Percentiles rank a stretch among this genome's conserved stretches.
phyloP scores from a whole-genome alignment of 2,113 vertebrate genomes.

The Eidolon helvum region DNA sequence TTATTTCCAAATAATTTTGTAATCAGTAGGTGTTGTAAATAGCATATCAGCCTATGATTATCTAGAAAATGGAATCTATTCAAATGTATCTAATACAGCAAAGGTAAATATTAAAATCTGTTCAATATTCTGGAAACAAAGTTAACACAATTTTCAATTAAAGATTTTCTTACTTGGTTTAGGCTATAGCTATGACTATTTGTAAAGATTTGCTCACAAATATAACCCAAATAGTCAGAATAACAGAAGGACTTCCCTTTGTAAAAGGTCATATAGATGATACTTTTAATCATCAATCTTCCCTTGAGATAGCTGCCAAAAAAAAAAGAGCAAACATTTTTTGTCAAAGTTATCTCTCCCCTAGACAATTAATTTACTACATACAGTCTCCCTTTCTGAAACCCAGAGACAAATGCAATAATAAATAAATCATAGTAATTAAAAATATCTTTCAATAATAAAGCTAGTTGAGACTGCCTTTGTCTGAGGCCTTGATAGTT shows the following conservation, averaged over 20 bases:
- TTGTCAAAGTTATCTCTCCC: not conserved
- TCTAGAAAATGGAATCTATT: not conserved
- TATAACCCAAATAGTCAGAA: not conserved
- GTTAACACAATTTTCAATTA: not conserved
- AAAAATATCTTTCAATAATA: conserved; percentile 6
- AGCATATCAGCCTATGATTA: not conserved
- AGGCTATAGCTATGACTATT: not conserved
- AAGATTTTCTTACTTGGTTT: not conserved
- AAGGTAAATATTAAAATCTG: conserved; percentile 3
- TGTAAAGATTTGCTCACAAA: not conserved
- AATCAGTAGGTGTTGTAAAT: not conserved
- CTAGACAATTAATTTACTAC: not conserved
- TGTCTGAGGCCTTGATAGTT: not conserved
- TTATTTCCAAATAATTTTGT: not conserved
- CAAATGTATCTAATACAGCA: not conserved
- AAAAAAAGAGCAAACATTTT: not conserved
- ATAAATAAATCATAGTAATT: not conserved
- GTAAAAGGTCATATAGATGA: not conserved
- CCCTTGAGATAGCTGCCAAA: not conserved
- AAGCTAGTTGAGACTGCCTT: not conserved
- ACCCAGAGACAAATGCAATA: not conserved
- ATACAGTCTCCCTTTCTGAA: not conserved
- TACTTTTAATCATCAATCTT: not conserved
- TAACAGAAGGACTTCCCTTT: not conserved
- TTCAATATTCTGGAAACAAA: conserved; percentile 32